Evolutionary conservation across 2,888 invertebrate species (phyloP).

Genomic region (Drosophila maculinotata): DNA sequence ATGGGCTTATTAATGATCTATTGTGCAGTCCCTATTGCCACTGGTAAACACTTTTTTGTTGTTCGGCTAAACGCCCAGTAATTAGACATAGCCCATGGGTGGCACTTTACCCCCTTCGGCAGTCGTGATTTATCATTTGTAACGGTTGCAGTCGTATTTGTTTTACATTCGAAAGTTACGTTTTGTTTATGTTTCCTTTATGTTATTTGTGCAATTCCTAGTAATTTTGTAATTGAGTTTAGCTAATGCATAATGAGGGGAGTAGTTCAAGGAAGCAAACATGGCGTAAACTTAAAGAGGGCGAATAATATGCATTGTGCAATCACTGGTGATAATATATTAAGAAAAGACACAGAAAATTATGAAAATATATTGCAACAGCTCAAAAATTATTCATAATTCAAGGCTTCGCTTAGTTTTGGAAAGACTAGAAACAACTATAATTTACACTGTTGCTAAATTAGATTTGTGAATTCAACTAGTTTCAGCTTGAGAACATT

Average conservation of each 20-base stretch:
- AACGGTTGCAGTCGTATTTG: conserved; percentile 20
- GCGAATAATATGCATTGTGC: not conserved
- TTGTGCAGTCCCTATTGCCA: conserved; percentile 16
- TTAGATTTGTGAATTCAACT: conserved; percentile 2
- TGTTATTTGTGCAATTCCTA: conserved; percentile 2
- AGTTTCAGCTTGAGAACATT: not conserved
- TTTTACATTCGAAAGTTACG: conserved; percentile 40
- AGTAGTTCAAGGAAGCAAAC: conserved; percentile 1
- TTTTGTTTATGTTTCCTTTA: conserved; percentile 1
- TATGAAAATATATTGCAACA: not conserved
- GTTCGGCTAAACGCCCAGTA: conserved; percentile 49
- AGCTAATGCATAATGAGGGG: not conserved
- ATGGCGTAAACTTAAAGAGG: too few relatives aligned
- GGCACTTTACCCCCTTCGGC: not conserved
- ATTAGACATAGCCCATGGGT: conserved; percentile 41
- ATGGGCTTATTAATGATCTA: conserved; percentile 44
- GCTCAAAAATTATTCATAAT: not conserved
- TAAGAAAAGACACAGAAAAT: not conserved
- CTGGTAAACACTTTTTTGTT: conserved; percentile 28
- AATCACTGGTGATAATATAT: not conserved
- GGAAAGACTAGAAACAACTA: not conserved
- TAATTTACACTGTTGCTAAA: not conserved
- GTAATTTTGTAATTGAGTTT: conserved; percentile 3
- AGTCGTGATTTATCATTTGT: conserved; percentile 17
- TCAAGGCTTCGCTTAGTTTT: not conserved